Base-by-base conservation (phyloP, 2,888 invertebrate species). In the Achlya flavicornis region DNA sequence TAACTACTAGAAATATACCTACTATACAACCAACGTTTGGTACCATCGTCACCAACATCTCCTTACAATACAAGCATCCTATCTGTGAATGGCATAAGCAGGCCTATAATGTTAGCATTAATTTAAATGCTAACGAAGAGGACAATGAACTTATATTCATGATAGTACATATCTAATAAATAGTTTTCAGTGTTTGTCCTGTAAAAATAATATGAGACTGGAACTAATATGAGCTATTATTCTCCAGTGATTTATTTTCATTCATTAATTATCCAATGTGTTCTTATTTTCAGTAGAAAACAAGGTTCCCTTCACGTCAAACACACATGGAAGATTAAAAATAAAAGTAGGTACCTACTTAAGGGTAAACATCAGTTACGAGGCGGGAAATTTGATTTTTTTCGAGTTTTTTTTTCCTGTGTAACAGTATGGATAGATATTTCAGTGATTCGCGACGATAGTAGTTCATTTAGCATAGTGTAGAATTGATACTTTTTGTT, bases 331-430 rank as follows among this genome's bases (percentile, higher is more conserved):
- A 0, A 19, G 19, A 19, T 53, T 53, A 53, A 53, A 48, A 48
- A 53, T 53, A 53, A 53, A 53, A 53, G 53, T 53, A 10, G 46
- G 46, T n/a, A 26, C 26, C n/a, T n/a, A n/a, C n/a, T n/a, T n/a
- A n/a, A n/a, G n/a, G n/a, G n/a, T n/a, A n/a, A n/a, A n/a, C n/a
- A n/a, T n/a, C n/a, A n/a, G n/a, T n/a, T n/a, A n/a, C n/a, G n/a
- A n/a, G n/a, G n/a, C n/a, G n/a, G n/a, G n/a, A n/a, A n/a, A n/a
- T n/a, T n/a, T n/a, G n/a, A n/a, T n/a, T n/a, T n/a, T n/a, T n/a
- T n/a, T n/a, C n/a, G n/a, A n/a, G n/a, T n/a, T n/a, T n/a, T n/a
- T n/a, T n/a, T n/a, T n/a, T n/a, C n/a, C n/a, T n/a, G n/a, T n/a
- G n/a, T n/a, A n/a, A n/a, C n/a, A n/a, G n/a, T n/a, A n/a, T n/a